Evolutionary conservation across 2,888 invertebrate species (phyloP).

Genomic region (Xylocampa areola): DNA sequence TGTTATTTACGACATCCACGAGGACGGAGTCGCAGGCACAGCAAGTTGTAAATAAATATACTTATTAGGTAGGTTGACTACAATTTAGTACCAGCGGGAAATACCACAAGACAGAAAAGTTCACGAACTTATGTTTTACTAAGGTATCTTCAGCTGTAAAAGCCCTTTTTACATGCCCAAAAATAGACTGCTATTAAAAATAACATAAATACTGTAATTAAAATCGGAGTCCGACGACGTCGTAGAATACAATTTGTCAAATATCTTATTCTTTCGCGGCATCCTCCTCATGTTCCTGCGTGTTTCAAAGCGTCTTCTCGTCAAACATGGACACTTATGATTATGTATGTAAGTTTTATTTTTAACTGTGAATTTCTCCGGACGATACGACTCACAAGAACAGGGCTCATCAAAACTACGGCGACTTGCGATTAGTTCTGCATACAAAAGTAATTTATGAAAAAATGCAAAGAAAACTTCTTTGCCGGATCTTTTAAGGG

Average conservation of each 20-base stretch:
- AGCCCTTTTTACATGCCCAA: background rate
- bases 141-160: too few relatives aligned
- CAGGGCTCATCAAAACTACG: constrained; percentile 35
- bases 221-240: background rate
- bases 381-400: constrained; percentile 35
- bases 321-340: constrained; percentile 47
- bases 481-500: background rate
- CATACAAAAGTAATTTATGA: constrained; percentile 43
- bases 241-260: constrained; percentile 1
- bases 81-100: too few relatives aligned
- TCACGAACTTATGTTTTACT: too few relatives aligned
- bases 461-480: constrained; percentile 1
- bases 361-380: constrained; percentile 20
- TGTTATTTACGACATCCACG: too few relatives aligned
- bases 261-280: constrained; percentile 18
- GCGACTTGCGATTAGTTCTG: constrained; percentile 30
- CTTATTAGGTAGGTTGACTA: too few relatives aligned
- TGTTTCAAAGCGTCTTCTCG: constrained; percentile 17
- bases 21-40: too few relatives aligned
- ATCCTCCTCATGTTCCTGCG: constrained; percentile 9
- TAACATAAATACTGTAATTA: constrained; percentile 16
- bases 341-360: constrained; percentile 36
- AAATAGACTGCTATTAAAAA: too few relatives aligned
- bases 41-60: too few relatives aligned
- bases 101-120: too few relatives aligned